Percentiles rank a stretch among this genome's conserved stretches.
Evolutionary conservation across 2,888 invertebrate species (phyloP).

Genomic region (Allolobophora icterica): DNA sequence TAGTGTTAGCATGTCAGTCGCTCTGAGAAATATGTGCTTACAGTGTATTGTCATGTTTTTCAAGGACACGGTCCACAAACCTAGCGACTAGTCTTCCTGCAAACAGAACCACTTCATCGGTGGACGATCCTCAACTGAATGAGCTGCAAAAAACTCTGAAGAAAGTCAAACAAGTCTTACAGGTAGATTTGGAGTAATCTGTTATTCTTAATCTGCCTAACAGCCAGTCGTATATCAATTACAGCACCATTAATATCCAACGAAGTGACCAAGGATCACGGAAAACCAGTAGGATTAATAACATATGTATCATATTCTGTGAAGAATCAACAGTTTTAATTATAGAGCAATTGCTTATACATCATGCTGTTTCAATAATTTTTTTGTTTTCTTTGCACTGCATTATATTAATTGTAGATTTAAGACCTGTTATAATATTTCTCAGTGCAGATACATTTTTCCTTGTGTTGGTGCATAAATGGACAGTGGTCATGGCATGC

Average conservation of each 20-base stretch:
- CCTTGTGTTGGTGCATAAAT: not conserved
- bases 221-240: not conserved
- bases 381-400: not conserved
- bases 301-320: not conserved
- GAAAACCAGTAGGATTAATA: not conserved
- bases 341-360: not conserved
- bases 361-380: not conserved
- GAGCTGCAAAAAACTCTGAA: not conserved
- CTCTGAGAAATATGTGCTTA: not conserved
- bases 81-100: not conserved
- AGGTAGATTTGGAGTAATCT: not conserved
- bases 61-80: not conserved
- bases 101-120: not conserved
- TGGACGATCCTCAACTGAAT: not conserved
- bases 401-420: not conserved
- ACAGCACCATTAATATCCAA: not conserved
- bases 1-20: not conserved
- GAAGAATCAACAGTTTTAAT: no score
- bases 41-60: not conserved
- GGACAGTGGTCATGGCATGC: not conserved
- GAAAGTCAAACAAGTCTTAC: slow-evolving; percentile 12
- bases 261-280: not conserved
- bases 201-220: not conserved
- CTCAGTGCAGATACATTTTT: not conserved
- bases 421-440: not conserved